Conservation (phyloP, 2,888 invertebrate genomes). For the Andrena minutula region DNA sequence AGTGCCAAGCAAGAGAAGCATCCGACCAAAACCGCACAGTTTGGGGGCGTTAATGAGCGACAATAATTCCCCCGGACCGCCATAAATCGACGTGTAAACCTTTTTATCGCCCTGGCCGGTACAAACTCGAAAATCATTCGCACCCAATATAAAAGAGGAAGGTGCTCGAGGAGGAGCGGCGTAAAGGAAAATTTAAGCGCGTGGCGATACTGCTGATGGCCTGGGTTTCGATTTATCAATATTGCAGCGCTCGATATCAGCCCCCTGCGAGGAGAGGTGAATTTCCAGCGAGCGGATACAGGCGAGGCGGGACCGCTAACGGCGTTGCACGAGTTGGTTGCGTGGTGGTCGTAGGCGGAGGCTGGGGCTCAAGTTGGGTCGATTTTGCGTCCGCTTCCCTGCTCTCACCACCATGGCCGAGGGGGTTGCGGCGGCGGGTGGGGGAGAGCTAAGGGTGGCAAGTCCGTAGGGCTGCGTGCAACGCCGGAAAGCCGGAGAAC, state of each 20-base stretch:
- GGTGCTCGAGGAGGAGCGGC: not conserved
- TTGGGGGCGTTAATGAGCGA: constrained; percentile 53
- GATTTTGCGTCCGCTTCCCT: constrained; percentile 74
- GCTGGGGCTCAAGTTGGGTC: constrained; percentile 71
- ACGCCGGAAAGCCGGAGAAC: constrained; percentile 46
- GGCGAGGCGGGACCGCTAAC: constrained; percentile 49
- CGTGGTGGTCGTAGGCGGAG: constrained; percentile 66
- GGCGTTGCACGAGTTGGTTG: constrained; percentile 61
- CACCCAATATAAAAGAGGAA: constrained; percentile 47
- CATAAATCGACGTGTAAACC: constrained; percentile 51
- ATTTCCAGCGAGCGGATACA: constrained; percentile 43
- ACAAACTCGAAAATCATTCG: constrained; percentile 62
- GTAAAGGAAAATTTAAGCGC: constrained; percentile 21
- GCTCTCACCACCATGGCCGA: constrained; percentile 59
- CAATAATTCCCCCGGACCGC: constrained; percentile 41
- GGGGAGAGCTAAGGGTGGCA: constrained; percentile 66
- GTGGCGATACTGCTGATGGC: not conserved
- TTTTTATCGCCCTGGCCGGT: constrained; percentile 51
- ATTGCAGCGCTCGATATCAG: constrained; percentile 70
- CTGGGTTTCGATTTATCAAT: constrained; percentile 69
- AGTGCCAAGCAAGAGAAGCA: no score
- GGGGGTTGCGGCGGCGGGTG: constrained; percentile 40
- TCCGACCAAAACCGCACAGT: not conserved
- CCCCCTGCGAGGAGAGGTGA: constrained; percentile 58
- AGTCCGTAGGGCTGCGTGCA: constrained; percentile 50